A percentile compares a stretch with the other conserved stretches of the same genome.
These are phyloP conservation scores for Scaptomyza polygonia DNA, from an alignment of 2,888 invertebrate genomes.

Conservation along the genomic window DNA sequence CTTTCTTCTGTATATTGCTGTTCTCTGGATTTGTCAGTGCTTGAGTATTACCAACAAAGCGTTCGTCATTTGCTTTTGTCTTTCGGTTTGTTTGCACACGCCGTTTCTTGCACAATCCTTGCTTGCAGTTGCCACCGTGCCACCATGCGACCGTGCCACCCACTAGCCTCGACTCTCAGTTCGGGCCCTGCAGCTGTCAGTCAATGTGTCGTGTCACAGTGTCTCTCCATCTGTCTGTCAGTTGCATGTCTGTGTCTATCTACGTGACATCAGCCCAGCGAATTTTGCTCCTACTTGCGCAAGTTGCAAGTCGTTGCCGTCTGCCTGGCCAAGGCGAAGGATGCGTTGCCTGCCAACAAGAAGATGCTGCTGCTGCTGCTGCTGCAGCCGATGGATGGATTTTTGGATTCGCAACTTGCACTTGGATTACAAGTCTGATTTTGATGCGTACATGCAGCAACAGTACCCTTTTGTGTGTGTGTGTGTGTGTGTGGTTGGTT, in stretches of 20 bases:
- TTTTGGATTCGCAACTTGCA: conserved; percentile 80
- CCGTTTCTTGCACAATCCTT: conserved; percentile 75
- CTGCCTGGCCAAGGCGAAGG: conserved; percentile 33
- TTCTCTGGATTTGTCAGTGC: conserved; percentile 48
- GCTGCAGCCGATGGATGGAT: conserved; percentile 77
- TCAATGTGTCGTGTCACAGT: conserved; percentile 82
- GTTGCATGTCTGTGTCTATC: conserved; percentile 80
- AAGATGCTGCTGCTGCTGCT: conserved; percentile 66
- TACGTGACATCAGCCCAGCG: conserved; percentile 81
- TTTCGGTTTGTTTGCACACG: conserved; percentile 79
- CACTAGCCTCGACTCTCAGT: conserved; percentile 21
- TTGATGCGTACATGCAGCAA: conserved; percentile 75
- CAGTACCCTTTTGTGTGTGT: conserved; percentile 41
- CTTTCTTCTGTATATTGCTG: conserved; percentile 2
- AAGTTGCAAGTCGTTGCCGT: conserved; percentile 43
- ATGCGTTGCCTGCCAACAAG: conserved; percentile 26
- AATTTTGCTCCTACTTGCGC: conserved; percentile 64
- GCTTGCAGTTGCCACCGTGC: conserved; percentile 53
- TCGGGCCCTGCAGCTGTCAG: conserved; percentile 78
- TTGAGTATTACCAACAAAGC: conserved; percentile 52
- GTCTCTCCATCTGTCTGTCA: conserved; percentile 83
- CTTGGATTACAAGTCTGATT: conserved; percentile 82
- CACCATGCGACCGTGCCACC: background rate
- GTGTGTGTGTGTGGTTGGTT: conserved; percentile 10
- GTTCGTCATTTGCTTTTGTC: conserved; percentile 80